Conservation (phyloP, 1,140 invertebrate genomes). For the Elysia chlorotica region DNA sequence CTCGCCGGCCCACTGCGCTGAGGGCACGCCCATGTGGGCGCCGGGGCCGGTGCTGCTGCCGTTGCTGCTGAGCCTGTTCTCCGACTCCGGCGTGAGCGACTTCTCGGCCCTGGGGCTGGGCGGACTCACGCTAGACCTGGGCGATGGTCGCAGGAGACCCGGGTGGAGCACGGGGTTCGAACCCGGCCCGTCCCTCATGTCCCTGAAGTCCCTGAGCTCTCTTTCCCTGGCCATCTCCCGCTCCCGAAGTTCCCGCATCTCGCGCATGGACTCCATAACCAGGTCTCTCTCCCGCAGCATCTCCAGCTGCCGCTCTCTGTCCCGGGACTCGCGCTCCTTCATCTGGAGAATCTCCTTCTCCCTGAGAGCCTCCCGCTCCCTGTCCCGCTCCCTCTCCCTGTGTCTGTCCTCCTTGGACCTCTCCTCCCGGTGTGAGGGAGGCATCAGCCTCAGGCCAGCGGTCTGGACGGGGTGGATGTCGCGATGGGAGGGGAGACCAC, state of each 20-base stretch:
- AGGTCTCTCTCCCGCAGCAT: constrained; percentile 6
- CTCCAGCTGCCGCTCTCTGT: not conserved
- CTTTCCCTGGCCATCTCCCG: not conserved
- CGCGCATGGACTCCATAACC: not conserved
- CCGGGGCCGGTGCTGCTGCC: too few species aligned
- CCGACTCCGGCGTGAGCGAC: constrained; percentile 24
- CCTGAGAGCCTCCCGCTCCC: constrained; percentile 1
- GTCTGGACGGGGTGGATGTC: too few species aligned
- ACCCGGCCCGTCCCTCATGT: constrained; percentile 8
- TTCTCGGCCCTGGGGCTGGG: constrained; percentile 18
- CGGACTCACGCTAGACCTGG: not conserved
- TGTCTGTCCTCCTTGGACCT: constrained; percentile 5
- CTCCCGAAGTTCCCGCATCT: constrained; percentile 4
- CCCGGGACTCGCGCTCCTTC: not conserved
- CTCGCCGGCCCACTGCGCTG: constrained; percentile 26
- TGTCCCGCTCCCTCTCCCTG: not conserved
- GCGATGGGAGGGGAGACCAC: too few species aligned
- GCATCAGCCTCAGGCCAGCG: too few species aligned
- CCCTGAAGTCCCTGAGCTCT: constrained; percentile 9
- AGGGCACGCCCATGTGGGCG: too few species aligned
- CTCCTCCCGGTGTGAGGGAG: too few species aligned
- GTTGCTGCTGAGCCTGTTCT: constrained; percentile 25
- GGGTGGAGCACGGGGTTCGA: constrained; percentile 4
- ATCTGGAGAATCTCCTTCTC: not conserved
- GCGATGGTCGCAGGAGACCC: not conserved